Evolutionary conservation across 2,113 vertebrate genomes (phyloP), one percentile per base, ranked within the genome.

Genomic region (Halcyon malimbica): DNA sequence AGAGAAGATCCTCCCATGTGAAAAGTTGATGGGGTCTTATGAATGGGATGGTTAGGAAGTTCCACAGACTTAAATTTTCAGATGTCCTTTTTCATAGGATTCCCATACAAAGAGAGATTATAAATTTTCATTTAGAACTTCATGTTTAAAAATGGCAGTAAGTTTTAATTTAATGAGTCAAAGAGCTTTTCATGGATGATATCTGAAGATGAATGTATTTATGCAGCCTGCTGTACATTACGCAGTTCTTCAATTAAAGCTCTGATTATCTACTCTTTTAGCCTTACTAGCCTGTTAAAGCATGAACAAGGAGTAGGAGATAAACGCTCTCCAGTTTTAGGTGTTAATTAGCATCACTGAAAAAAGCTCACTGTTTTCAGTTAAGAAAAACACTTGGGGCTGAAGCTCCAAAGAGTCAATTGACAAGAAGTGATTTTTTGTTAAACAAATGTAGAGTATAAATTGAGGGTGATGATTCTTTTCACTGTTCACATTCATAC

Each of bases 361-460:
- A 94, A 89, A 87, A 89, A 62, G 64, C 48, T 62, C 28, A 70
- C 35, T 39, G n/a, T 44, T 83, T 89, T 89, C 67, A 86, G 65
- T 29, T 83, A 89, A 80, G 46, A 87, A 92, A 50, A 8, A 6
- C 56, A 68, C 51, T 68, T 64, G 63, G 33, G 56, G 70, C 71
- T 84, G 48, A 79, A 82, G 57, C 93, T 96, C 63, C 87, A 89
- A 56, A 78, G 60, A 94, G 80, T 56, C 69, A 82, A 56, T 60
- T 79, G 68, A 57, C 21, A 81, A 93, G 88, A 50, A 53, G 59
- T 37, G 44, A 62, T 84, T 90, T 89, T 82, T 71, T 64, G 6
- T n/a, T 68, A 69, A 84, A 82, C 9, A 78, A 87, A 74, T 26
- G 19, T 5, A n/a, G 16, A 33, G 19, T 54, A 35, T 39, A 80